Evolutionary conservation across 2,113 vertebrate species (phyloP), one percentile per base, ranked within the genome.

Genomic region (Dipodomys stephensi): DNA sequence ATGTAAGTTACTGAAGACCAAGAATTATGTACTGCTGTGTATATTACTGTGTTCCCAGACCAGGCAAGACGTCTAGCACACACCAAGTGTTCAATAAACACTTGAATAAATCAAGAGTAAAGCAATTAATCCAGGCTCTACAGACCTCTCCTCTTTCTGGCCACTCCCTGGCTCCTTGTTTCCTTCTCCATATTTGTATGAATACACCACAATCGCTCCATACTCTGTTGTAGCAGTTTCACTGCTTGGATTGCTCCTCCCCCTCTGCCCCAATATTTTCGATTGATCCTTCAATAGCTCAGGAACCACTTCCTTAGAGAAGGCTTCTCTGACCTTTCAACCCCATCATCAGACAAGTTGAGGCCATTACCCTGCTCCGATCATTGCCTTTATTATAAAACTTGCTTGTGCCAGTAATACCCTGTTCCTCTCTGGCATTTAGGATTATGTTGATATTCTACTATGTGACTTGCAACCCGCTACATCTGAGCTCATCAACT

Each of bases 1-100:
- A 80, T 76, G 20, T 84, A 92, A 95, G 27, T 78, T 92, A 49
- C 44, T 11, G 32, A 44, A 65, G 57, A 72, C 67, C 35, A 83
- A 23, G 67, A 74, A 72, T 90, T 77, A 81, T 87, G 81, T 39
- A 53, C 44, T 46, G 20, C 80, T 88, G 64, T 39, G 22, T 69
- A 46, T 49, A 22, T 92, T 22, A 35, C 62, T 62, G 8, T 71
- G 74, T 86, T 72, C 62, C 69, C 62, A 73, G 77, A 83, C 7
- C 13, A n/a, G 10, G 18, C 89, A 44, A 13, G 8, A 49, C 71
- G 53, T 62, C 53, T 94, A 35, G n/a, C n/a, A 81, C 64, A 84
- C 25, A 80, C 39, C 13, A 64, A 25, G 49, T 19, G 49, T 76
- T 67, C 68, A 93, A 0, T 90, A 77, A 87, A 76, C 13, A 83